Conservation (phyloP, 1,140 invertebrate species). For the Danaus melanippus region DNA sequence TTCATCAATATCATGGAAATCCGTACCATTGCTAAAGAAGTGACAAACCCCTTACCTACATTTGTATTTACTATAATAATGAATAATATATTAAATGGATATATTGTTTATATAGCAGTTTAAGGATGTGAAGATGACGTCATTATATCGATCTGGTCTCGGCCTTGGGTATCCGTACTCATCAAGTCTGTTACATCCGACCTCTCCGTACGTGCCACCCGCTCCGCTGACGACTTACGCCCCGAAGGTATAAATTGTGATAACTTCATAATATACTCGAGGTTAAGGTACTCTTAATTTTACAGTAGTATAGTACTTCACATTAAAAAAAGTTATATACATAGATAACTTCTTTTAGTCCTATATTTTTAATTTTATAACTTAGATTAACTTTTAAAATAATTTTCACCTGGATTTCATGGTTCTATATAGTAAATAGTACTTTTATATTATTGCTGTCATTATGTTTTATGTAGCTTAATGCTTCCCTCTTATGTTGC, state of each 20-base stretch:
- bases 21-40: too few species aligned
- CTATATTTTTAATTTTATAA: too few species aligned
- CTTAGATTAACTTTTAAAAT: constrained; percentile 1
- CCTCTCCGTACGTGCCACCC: constrained; percentile 67
- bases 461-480: constrained; percentile 23
- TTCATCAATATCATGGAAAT: too few species aligned
- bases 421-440: constrained; percentile 10
- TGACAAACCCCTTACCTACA: too few species aligned
- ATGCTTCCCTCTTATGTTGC: constrained; percentile 46
- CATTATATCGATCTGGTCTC: constrained; percentile 84
- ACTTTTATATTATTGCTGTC: constrained; percentile 4
- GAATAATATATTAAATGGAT: too few species aligned
- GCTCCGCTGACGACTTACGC: constrained; percentile 80
- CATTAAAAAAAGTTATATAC: too few species aligned
- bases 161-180: constrained; percentile 84
- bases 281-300: too few species aligned
- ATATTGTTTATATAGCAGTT: constrained; percentile 74
- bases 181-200: constrained; percentile 82
- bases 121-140: constrained; percentile 91
- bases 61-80: too few species aligned
- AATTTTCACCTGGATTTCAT: constrained; percentile 13
- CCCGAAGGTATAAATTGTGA: constrained; percentile 83
- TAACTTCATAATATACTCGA: too few species aligned
- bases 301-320: too few species aligned
- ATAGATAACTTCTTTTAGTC: too few species aligned